Conservation (phyloP, 2,888 invertebrate genomes). For the Nemapogon koenigi region DNA sequence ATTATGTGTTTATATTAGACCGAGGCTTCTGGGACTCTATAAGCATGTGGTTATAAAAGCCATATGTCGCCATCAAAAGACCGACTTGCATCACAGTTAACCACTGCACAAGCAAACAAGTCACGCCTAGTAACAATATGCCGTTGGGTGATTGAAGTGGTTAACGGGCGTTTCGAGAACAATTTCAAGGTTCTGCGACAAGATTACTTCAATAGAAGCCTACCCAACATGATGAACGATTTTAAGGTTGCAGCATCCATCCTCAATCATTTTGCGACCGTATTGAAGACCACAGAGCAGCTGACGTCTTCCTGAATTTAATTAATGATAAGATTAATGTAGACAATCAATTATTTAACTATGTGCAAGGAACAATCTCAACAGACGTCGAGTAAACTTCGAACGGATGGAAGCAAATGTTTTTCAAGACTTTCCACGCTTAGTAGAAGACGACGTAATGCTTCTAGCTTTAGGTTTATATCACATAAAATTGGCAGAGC, state of each 20-base stretch:
- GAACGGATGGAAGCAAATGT: slow-evolving; percentile 9
- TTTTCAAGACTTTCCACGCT: slow-evolving; percentile 6
- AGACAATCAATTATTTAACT: slow-evolving; percentile 3
- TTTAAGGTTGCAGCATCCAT: background rate
- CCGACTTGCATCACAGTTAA: slow-evolving; percentile 5
- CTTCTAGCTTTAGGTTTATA: slow-evolving; percentile 15
- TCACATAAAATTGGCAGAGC: slow-evolving; percentile 14
- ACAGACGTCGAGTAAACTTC: slow-evolving; percentile 13
- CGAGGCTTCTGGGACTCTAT: slow-evolving; percentile 11
- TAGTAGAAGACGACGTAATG: slow-evolving; percentile 11
- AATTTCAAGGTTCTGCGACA: slow-evolving; percentile 6
- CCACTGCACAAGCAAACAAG: slow-evolving; percentile 11
- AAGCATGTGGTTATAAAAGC: background rate
- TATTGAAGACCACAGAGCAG: background rate
- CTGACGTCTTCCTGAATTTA: background rate
- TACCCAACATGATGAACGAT: slow-evolving; percentile 1
- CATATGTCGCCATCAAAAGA: background rate
- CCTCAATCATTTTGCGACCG: background rate
- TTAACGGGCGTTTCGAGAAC: slow-evolving; percentile 6
- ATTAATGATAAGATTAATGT: background rate
- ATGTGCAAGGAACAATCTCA: slow-evolving; percentile 1
- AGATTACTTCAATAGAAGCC: slow-evolving; percentile 1
- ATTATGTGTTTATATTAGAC: slow-evolving; percentile 10
- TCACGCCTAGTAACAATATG: background rate
- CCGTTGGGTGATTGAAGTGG: slow-evolving; percentile 3